These are phyloP conservation scores for Ophthalmolycus amberensis DNA, from an alignment of 2,113 vertebrate genomes.

Conservation along the genomic window DNA sequence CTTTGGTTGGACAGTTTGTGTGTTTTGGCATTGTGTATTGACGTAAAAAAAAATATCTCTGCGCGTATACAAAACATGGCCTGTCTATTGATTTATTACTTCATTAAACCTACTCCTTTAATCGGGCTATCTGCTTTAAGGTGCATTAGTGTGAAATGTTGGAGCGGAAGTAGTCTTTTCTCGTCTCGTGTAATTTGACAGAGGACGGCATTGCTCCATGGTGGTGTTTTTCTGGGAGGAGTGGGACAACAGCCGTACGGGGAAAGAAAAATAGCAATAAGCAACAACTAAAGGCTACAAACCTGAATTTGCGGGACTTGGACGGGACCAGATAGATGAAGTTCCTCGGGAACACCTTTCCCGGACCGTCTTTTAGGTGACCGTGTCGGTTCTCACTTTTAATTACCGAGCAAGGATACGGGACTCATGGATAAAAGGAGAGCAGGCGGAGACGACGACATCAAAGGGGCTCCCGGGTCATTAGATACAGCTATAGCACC, in stretches of 20 bases:
- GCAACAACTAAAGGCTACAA: neutral
- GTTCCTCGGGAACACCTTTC: neutral
- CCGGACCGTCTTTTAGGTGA: neutral
- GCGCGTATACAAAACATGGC: neutral
- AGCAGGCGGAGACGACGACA: conserved; percentile 24
- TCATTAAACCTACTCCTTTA: neutral
- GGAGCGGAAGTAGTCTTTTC: conserved; percentile 7
- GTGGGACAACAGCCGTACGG: conserved; percentile 9
- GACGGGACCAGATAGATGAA: conserved; percentile 13
- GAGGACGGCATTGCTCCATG: conserved; percentile 1
- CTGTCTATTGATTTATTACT: neutral
- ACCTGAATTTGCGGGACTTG: conserved; percentile 3
- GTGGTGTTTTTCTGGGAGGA: conserved; percentile 30
- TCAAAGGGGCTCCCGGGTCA: conserved; percentile 39
- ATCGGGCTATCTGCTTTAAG: neutral
- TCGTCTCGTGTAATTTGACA: neutral
- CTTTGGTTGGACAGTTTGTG: neutral
- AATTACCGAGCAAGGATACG: conserved; percentile 16
- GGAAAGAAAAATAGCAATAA: conserved; percentile 4
- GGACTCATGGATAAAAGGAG: conserved; percentile 26
- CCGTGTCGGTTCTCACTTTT: conserved; percentile 20
- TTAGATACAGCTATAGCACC: neutral
- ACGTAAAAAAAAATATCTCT: no score
- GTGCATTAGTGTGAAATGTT: conserved; percentile 2
- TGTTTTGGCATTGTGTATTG: neutral